phyloP scores from a whole-genome alignment of 2,113 vertebrate species.

The Chascanopsetta lugubris region DNA sequence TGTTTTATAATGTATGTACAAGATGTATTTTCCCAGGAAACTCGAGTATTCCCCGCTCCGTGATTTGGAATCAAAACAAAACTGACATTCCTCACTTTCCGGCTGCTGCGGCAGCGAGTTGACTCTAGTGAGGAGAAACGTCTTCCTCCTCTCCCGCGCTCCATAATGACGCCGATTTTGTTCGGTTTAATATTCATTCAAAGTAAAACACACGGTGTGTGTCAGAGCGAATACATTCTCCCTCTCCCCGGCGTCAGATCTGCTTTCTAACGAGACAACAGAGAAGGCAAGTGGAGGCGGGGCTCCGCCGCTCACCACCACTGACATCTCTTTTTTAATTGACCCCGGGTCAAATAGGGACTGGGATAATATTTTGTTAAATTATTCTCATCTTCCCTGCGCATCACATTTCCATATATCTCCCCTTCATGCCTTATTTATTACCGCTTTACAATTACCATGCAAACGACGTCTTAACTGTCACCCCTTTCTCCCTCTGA shows the following conservation, averaged over 20 bases:
- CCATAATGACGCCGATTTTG: slow-evolving; percentile 67
- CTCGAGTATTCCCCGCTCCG: slow-evolving; percentile 13
- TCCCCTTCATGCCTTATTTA: slow-evolving; percentile 82
- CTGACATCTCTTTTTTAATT: slow-evolving; percentile 79
- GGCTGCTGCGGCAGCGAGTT: slow-evolving; percentile 4
- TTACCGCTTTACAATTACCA: slow-evolving; percentile 79
- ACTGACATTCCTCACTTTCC: slow-evolving; percentile 51
- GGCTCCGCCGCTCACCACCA: slow-evolving; percentile 38
- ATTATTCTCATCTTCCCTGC: slow-evolving; percentile 79
- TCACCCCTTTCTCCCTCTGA: slow-evolving; percentile 75
- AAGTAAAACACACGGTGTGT: slow-evolving; percentile 60
- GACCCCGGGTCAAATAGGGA: slow-evolving; percentile 78
- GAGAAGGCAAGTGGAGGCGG: slow-evolving; percentile 51
- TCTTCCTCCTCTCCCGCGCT: slow-evolving; percentile 30
- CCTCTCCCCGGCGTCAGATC: slow-evolving; percentile 58
- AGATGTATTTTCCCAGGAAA: slow-evolving; percentile 46
- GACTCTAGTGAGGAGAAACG: slow-evolving; percentile 35
- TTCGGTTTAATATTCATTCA: slow-evolving; percentile 69
- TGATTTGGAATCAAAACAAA: slow-evolving; percentile 58
- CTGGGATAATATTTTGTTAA: slow-evolving; percentile 84
- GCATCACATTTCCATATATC: slow-evolving; percentile 81
- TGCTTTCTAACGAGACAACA: slow-evolving; percentile 56
- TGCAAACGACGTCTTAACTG: slow-evolving; percentile 80
- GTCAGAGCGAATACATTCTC: slow-evolving; percentile 61
- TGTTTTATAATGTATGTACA: background rate